These are phyloP conservation scores for Tenthredo notha DNA, from an alignment of 2,888 invertebrate genomes.

Conservation along the genomic window DNA sequence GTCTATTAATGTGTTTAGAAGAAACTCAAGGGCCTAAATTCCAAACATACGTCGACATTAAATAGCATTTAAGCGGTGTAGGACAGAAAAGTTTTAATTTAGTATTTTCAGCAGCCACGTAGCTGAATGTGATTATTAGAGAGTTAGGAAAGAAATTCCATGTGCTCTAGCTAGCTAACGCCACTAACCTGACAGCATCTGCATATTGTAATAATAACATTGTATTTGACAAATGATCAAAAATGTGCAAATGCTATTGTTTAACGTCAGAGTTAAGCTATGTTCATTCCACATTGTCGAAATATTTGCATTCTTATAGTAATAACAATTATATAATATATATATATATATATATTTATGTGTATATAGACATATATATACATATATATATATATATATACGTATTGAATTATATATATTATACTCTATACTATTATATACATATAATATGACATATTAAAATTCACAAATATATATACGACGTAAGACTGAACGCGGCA, in stretches of 20 bases:
- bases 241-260: slow-evolving; percentile 45
- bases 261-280: slow-evolving; percentile 40
- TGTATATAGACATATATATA: slow-evolving; percentile 52
- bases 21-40: slow-evolving; percentile 68
- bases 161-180: slow-evolving; percentile 67
- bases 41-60: slow-evolving; percentile 64
- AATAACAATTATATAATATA: slow-evolving; percentile 61
- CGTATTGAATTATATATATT: slow-evolving; percentile 53
- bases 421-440: slow-evolving; percentile 53
- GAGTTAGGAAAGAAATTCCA: slow-evolving; percentile 69
- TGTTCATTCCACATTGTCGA: slow-evolving; percentile 49
- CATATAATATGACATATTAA: slow-evolving; percentile 55
- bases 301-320: slow-evolving; percentile 48
- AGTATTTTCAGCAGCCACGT: slow-evolving; percentile 65
- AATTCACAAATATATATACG: slow-evolving; percentile 59
- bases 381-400: not conserved
- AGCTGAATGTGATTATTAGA: slow-evolving; percentile 74
- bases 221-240: slow-evolving; percentile 48
- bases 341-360: slow-evolving; percentile 57
- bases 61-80: slow-evolving; percentile 60
- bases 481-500: slow-evolving; percentile 72
- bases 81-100: slow-evolving; percentile 43
- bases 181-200: slow-evolving; percentile 68
- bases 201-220: slow-evolving; percentile 64
- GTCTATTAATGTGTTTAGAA: slow-evolving; percentile 61